These are phyloP conservation scores for Chelonus insularis DNA, from an alignment of 1,140 invertebrate genomes.

Conservation along the genomic window DNA sequence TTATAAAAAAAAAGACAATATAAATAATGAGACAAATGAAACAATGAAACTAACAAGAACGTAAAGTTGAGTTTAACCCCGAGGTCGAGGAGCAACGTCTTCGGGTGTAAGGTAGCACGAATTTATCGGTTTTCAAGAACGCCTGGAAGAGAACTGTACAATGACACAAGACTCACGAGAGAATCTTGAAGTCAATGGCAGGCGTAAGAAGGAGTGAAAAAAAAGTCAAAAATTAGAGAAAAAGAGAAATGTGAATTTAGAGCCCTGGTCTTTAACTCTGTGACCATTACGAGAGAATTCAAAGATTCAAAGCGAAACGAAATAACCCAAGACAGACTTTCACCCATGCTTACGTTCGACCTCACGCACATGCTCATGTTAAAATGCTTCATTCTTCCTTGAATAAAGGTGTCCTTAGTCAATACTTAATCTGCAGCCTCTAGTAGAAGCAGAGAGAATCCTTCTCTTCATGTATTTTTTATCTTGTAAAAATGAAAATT, in stretches of 20 bases:
- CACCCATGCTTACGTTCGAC: too few relatives aligned
- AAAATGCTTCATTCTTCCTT: too few relatives aligned
- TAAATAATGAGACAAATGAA: neutral
- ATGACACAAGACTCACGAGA: neutral
- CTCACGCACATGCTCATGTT: too few relatives aligned
- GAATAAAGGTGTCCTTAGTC: too few relatives aligned
- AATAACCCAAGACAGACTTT: too few relatives aligned
- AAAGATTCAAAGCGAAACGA: too few relatives aligned
- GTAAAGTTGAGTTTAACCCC: slow-evolving; percentile 2
- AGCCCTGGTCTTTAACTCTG: too few relatives aligned
- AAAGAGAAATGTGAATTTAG: neutral
- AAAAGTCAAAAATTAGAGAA: neutral
- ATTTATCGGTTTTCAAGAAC: slow-evolving; percentile 23
- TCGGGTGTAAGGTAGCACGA: slow-evolving; percentile 20
- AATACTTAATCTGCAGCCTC: too few relatives aligned
- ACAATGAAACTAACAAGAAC: neutral
- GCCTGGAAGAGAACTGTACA: neutral
- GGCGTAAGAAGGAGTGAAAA: neutral
- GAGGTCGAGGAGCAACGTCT: neutral
- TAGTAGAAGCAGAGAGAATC: too few relatives aligned
- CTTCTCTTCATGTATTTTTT: too few relatives aligned
- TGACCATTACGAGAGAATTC: too few relatives aligned
- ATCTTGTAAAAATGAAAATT: too few relatives aligned
- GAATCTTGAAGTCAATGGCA: neutral
- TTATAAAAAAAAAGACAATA: slow-evolving; percentile 8